These are phyloP conservation scores for Sarcophaga caerulescens DNA, from an alignment of 2,888 invertebrate species.

Conservation along the genomic window DNA sequence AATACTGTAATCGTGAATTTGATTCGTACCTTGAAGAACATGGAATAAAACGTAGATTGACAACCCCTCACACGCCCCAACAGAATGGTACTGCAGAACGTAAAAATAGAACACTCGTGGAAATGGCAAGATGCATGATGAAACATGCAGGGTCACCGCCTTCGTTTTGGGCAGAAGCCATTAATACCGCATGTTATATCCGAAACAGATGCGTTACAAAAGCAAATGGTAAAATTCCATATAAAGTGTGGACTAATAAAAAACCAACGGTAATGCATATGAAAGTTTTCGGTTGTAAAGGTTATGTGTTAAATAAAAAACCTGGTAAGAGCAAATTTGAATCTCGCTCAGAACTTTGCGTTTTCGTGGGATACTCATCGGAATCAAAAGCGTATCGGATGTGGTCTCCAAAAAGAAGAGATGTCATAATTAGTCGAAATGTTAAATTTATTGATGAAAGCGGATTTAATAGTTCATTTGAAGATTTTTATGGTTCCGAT, in stretches of 20 bases:
- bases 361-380: constrained; percentile 60
- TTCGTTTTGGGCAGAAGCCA: constrained; percentile 60
- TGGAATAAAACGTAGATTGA: constrained; percentile 65
- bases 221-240: constrained; percentile 49
- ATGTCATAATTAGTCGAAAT: constrained; percentile 61
- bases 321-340: constrained; percentile 50
- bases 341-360: constrained; percentile 48
- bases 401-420: constrained; percentile 48
- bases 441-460: constrained; percentile 62
- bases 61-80: constrained; percentile 65
- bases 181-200: constrained; percentile 62
- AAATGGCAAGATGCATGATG: constrained; percentile 70
- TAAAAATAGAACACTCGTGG: constrained; percentile 68
- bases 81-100: constrained; percentile 69
- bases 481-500: constrained; percentile 53
- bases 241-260: constrained; percentile 52
- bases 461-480: constrained; percentile 50
- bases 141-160: constrained; percentile 62
- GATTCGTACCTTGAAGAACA: constrained; percentile 51
- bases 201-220: constrained; percentile 61
- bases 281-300: constrained; percentile 51
- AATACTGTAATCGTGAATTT: constrained; percentile 68
- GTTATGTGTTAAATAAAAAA: constrained; percentile 50
- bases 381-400: constrained; percentile 65
- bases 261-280: constrained; percentile 51